Percentiles rank a stretch among this genome's conserved stretches.
Conservation (phyloP, 1,140 invertebrate species). For the Grapholita molesta region DNA sequence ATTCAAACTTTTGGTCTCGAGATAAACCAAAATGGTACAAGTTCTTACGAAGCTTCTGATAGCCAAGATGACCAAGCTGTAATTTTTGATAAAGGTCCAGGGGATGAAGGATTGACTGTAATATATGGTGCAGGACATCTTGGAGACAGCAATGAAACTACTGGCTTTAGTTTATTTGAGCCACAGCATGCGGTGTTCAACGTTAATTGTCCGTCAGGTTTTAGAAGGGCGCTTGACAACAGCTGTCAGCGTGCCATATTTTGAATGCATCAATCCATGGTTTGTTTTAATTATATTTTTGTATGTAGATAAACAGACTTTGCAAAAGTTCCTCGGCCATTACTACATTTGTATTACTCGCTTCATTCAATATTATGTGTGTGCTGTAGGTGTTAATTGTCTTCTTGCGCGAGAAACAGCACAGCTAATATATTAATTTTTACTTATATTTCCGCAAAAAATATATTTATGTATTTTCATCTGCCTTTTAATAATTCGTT, state of each 20-base stretch:
- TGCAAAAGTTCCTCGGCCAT: too few relatives aligned
- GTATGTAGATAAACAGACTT: too few relatives aligned
- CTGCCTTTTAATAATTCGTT: too few relatives aligned
- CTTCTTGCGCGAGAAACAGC: too few relatives aligned
- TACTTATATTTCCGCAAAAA: too few relatives aligned
- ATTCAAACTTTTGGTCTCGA: background rate
- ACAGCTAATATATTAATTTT: too few relatives aligned
- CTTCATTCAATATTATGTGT: too few relatives aligned
- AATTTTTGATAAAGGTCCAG: background rate
- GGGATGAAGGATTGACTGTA: background rate
- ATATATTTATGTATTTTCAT: too few relatives aligned
- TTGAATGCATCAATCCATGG: background rate
- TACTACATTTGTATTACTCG: too few relatives aligned
- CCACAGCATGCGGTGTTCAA: background rate
- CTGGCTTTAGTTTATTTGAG: background rate
- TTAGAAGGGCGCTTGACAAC: background rate
- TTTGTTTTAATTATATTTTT: too few relatives aligned
- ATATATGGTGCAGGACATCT: background rate
- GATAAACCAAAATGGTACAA: background rate
- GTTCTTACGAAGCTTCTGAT: background rate
- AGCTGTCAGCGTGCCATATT: background rate
- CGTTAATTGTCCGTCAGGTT: background rate
- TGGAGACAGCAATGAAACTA: background rate
- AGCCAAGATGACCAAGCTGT: background rate
- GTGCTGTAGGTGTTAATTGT: too few relatives aligned